phyloP scores from a whole-genome alignment of 2,888 invertebrate species.

The Drosophila pegasa region DNA sequence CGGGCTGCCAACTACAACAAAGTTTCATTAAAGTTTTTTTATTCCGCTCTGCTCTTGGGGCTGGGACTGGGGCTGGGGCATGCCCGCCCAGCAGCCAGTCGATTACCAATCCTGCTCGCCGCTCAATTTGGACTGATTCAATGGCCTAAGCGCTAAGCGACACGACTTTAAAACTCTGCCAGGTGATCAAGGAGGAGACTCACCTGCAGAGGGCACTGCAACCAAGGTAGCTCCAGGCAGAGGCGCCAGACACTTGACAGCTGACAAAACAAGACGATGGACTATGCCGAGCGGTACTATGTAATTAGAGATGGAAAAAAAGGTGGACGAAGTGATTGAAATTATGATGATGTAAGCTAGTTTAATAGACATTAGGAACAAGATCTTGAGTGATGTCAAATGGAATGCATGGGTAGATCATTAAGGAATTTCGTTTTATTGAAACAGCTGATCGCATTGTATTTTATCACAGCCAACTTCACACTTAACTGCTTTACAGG shows the following conservation, averaged over 20 bases:
- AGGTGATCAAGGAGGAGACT: conserved; percentile 29
- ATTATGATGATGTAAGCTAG: not conserved
- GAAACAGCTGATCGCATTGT: no score
- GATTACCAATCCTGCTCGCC: conserved; percentile 38
- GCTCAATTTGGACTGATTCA: conserved; percentile 54
- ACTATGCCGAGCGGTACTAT: no score
- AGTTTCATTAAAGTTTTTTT: conserved; percentile 51
- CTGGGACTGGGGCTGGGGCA: not conserved
- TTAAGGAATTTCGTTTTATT: no score
- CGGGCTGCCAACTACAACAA: conserved; percentile 39
- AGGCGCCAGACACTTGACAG: not conserved
- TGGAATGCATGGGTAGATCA: no score
- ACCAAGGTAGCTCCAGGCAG: not conserved
- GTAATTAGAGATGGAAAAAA: not conserved
- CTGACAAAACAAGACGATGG: not conserved
- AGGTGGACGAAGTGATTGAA: not conserved
- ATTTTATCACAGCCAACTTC: no score
- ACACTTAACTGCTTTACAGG: no score
- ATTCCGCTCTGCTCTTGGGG: conserved; percentile 10
- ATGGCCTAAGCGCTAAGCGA: conserved; percentile 48
- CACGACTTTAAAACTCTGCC: conserved; percentile 20
- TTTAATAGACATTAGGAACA: not conserved
- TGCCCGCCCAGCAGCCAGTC: conserved; percentile 23
- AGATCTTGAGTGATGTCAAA: not conserved
- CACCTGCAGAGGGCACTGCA: conserved; percentile 13